phyloP scores from a whole-genome alignment of 2,888 invertebrate genomes.

The Punctoribates punctum region DNA sequence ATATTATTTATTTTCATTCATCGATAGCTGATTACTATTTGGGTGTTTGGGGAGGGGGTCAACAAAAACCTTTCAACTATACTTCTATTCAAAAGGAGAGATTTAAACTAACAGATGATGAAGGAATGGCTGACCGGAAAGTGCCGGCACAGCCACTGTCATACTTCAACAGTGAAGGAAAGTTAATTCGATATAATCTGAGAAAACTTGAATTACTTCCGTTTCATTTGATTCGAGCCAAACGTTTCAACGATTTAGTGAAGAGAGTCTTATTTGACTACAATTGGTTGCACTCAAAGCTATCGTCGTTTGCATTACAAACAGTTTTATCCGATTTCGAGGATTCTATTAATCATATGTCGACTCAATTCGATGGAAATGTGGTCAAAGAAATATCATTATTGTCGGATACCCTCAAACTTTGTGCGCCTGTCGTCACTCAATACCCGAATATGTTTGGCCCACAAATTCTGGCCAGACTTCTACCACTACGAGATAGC shows the following conservation, averaged over 20 bases:
- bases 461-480: conserved; percentile 83
- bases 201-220: conserved; percentile 96
- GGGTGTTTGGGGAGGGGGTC: conserved; percentile 91
- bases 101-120: conserved; percentile 53
- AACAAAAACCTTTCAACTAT: conserved; percentile 90
- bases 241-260: conserved; percentile 83
- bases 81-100: conserved; percentile 79
- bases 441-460: conserved; percentile 93
- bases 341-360: conserved; percentile 59
- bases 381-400: conserved; percentile 73
- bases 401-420: conserved; percentile 84
- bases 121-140: conserved; percentile 64
- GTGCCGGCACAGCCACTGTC: conserved; percentile 90
- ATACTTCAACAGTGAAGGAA: conserved; percentile 84
- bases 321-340: conserved; percentile 92
- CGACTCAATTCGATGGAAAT: background rate
- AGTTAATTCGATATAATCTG: conserved; percentile 82
- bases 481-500: conserved; percentile 79
- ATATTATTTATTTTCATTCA: conserved; percentile 94
- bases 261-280: conserved; percentile 93
- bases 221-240: conserved; percentile 85
- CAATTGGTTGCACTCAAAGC: conserved; percentile 93
- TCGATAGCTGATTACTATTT: conserved; percentile 97
- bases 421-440: conserved; percentile 89
- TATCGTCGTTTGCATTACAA: conserved; percentile 91